Conservation (phyloP, 2,113 vertebrate genomes). For the Phyllostomus hastatus region DNA sequence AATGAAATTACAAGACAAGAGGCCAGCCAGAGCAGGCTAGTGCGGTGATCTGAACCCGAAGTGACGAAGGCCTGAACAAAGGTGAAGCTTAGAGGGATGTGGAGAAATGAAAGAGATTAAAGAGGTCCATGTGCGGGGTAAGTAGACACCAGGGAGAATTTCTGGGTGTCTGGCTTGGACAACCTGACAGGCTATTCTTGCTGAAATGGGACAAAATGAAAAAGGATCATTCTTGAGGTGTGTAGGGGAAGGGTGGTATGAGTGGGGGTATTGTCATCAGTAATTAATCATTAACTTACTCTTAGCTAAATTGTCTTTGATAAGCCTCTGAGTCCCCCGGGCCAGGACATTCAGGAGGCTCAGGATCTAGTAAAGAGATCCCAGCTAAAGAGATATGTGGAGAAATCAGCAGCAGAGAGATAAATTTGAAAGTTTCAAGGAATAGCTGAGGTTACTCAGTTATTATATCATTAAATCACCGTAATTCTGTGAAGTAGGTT, state of each 20-base stretch:
- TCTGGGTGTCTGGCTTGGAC: background rate
- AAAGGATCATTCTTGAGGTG: background rate
- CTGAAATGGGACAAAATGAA: background rate
- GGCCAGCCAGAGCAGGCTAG: background rate
- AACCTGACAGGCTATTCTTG: background rate
- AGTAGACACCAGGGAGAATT: background rate
- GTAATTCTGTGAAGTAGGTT: constrained; percentile 21
- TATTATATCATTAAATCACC: constrained; percentile 32
- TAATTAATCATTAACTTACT: background rate
- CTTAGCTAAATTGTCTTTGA: background rate
- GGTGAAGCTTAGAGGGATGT: background rate
- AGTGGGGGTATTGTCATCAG: background rate
- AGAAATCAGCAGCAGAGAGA: background rate
- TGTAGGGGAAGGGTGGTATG: background rate
- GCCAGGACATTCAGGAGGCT: background rate
- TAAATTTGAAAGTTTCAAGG: background rate
- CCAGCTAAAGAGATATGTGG: background rate
- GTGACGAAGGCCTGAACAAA: background rate
- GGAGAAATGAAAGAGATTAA: background rate
- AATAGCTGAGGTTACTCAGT: background rate
- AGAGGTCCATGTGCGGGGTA: fast-evolving
- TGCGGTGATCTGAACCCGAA: too few species aligned
- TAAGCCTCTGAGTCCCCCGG: background rate
- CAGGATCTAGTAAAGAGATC: background rate
- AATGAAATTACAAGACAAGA: background rate